phyloP scores from a whole-genome alignment of 2,797 vertebrate genomes.

The Centroberyx gerrardi region DNA sequence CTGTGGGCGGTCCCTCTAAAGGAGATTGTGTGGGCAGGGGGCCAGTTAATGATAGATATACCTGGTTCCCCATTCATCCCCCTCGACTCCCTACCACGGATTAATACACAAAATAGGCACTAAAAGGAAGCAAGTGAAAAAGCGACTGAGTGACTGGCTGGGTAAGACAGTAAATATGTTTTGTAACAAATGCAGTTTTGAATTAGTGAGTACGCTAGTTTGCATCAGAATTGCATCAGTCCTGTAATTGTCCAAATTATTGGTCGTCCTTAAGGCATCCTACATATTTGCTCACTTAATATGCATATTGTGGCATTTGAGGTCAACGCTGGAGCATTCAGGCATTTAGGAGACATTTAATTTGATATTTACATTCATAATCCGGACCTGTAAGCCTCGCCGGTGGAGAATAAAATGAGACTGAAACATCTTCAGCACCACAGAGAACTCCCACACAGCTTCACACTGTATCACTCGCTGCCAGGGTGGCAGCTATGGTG shows the following conservation, averaged over 20 bases:
- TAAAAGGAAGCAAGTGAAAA: constrained; percentile 16
- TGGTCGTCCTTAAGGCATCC: neutral
- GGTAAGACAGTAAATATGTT: neutral
- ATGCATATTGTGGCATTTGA: constrained; percentile 3
- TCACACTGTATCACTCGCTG: constrained; percentile 60
- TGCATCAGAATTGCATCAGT: neutral
- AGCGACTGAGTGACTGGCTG: neutral
- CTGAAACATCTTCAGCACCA: constrained; percentile 42
- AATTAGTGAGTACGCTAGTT: neutral
- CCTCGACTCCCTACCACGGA: constrained; percentile 50
- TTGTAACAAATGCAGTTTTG: neutral
- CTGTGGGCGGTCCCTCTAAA: constrained; percentile 69
- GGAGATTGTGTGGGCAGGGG: constrained; percentile 73
- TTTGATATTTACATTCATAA: constrained; percentile 41
- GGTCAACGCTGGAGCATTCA: constrained; percentile 2
- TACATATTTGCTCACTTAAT: neutral
- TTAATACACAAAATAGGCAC: constrained; percentile 58
- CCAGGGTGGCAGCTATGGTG: constrained; percentile 72
- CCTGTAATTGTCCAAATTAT: constrained; percentile 3
- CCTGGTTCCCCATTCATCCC: constrained; percentile 65
- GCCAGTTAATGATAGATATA: constrained; percentile 79
- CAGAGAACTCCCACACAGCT: constrained; percentile 67
- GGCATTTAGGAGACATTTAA: neutral
- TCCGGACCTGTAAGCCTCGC: constrained; percentile 22
- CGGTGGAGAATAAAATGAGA: constrained; percentile 39